Percentiles rank a stretch among this genome's conserved stretches.
phyloP scores from a whole-genome alignment of 2,797 vertebrate genomes.

The Rhabdomys pumilio region DNA sequence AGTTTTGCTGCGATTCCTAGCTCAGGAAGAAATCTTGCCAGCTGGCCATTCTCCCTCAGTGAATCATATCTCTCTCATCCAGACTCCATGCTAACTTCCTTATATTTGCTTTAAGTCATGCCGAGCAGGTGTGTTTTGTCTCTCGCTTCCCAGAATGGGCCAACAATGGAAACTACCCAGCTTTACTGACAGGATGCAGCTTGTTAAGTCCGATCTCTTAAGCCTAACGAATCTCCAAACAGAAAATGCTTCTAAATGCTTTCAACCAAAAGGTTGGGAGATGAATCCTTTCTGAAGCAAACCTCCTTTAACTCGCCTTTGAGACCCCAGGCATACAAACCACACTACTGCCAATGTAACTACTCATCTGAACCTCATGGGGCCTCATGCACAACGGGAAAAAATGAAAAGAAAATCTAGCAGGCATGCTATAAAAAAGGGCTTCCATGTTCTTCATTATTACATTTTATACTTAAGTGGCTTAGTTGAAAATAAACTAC shows the following conservation, averaged over 20 bases:
- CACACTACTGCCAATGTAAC: slow-evolving; percentile 35
- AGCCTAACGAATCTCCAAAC: slow-evolving; percentile 91
- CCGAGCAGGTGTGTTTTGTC: slow-evolving; percentile 96
- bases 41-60: slow-evolving; percentile 91
- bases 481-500: slow-evolving; percentile 42
- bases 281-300: slow-evolving; percentile 79
- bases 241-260: slow-evolving; percentile 85
- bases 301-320: slow-evolving; percentile 67
- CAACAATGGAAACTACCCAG: slow-evolving; percentile 94
- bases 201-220: slow-evolving; percentile 94
- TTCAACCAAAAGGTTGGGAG: slow-evolving; percentile 84
- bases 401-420: slow-evolving; percentile 25
- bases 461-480: neutral
- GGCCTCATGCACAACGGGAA: slow-evolving; percentile 45
- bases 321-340: slow-evolving; percentile 65
- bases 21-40: slow-evolving; percentile 91
- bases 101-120: slow-evolving; percentile 93
- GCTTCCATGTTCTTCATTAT: slow-evolving; percentile 16
- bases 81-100: slow-evolving; percentile 95
- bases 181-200: slow-evolving; percentile 96
- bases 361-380: slow-evolving; percentile 58
- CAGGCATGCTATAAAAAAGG: neutral
- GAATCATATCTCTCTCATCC: slow-evolving; percentile 94
- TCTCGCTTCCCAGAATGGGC: slow-evolving; percentile 93
- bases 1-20: slow-evolving; percentile 88